Evolutionary conservation across 2,797 vertebrate genomes (phyloP).

Genomic region (Iguana delicatissima): DNA sequence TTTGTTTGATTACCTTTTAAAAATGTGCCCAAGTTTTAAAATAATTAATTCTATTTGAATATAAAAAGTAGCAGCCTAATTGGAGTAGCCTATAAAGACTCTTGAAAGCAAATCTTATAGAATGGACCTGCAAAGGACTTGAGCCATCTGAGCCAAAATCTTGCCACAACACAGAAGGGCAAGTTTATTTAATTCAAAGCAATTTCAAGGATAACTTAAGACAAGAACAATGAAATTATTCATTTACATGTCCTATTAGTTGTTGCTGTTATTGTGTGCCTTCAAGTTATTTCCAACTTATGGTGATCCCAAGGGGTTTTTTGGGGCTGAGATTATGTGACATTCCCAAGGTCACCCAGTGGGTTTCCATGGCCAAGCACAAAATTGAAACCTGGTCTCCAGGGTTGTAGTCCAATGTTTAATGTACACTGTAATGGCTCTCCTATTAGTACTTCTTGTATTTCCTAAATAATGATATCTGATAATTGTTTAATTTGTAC

Average conservation of each 20-base stretch:
- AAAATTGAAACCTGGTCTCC: no score
- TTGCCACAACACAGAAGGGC: neutral
- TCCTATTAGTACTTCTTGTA: neutral
- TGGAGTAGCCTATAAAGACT: neutral
- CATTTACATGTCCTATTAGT: neutral
- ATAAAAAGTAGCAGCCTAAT: neutral
- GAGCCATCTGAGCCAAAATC: neutral
- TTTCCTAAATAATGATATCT: neutral
- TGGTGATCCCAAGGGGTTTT: no score
- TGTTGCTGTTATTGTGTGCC: no score
- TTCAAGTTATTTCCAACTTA: no score
- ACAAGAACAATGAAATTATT: neutral
- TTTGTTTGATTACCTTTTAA: neutral
- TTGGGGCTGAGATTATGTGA: no score
- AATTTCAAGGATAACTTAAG: neutral
- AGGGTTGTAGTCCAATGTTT: no score
- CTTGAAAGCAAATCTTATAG: neutral
- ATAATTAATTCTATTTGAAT: neutral
- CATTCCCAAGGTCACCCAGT: no score
- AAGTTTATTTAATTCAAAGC: neutral
- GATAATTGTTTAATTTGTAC: no score
- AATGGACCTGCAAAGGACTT: neutral
- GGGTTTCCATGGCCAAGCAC: no score
- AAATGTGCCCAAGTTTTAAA: no score
- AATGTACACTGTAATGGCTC: no score